Conservation (phyloP, 2,113 vertebrate species). For the Actenoides lindsayi region DNA sequence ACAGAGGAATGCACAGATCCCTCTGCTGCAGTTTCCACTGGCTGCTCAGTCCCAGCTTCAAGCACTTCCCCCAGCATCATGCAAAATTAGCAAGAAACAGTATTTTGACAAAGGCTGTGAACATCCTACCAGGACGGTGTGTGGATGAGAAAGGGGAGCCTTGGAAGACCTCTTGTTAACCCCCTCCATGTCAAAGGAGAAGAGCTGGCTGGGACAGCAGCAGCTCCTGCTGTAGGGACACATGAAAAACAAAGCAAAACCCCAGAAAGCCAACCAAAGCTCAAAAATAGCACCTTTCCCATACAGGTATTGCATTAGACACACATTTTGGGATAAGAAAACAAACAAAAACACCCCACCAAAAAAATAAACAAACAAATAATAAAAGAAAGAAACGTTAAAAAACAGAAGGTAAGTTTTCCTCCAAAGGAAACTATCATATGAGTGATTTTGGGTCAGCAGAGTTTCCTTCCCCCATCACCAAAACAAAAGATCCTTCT, state of each 20-base stretch:
- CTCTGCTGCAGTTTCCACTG: too few relatives aligned
- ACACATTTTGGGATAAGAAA: neutral
- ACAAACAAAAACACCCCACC: neutral
- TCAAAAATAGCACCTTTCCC: neutral
- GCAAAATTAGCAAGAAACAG: neutral
- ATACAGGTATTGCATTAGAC: neutral
- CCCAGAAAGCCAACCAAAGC: neutral
- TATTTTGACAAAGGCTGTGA: neutral
- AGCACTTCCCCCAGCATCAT: neutral
- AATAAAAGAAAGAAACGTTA: too few relatives aligned
- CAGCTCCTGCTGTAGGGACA: neutral
- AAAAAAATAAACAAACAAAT: neutral
- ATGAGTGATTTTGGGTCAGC: neutral
- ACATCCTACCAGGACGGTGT: rapidly evolving
- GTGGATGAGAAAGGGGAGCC: neutral
- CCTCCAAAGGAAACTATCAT: neutral
- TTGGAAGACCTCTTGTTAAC: neutral
- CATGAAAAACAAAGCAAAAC: neutral
- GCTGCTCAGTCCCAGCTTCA: neutral
- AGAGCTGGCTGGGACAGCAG: neutral
- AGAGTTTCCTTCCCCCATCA: neutral
- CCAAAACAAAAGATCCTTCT: neutral
- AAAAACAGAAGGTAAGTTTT: neutral
- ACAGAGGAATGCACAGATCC: neutral
- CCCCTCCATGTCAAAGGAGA: neutral